Evolutionary conservation across 2,888 invertebrate genomes (phyloP).

Genomic region (Tubiluchus corallicola): DNA sequence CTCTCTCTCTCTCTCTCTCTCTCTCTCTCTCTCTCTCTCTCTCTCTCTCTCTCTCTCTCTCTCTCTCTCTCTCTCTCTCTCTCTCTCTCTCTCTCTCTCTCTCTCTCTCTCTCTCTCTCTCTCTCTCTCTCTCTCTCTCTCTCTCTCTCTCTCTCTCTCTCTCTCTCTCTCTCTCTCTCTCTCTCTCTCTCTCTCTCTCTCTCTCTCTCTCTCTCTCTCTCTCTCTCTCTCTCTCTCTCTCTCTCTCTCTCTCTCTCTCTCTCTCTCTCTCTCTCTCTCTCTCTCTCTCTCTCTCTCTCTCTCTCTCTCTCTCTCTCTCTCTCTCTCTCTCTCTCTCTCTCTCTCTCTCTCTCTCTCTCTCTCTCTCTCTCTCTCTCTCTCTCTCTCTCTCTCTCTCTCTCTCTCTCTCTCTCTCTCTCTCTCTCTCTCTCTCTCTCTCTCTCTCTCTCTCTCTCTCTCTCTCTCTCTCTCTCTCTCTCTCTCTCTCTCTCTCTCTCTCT

Average conservation of each 20-base stretch:
- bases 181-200: constrained; percentile 1
- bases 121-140: background rate
- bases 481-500: background rate
- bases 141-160: background rate
- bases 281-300: background rate
- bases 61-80: background rate
- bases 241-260: background rate
- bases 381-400: constrained; percentile 3
- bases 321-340: background rate
- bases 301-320: constrained; percentile 3
- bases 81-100: background rate
- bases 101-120: constrained; percentile 3
- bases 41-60: background rate
- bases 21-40: background rate
- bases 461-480: background rate
- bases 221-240: constrained; percentile 3
- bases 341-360: background rate
- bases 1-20: background rate
- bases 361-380: background rate
- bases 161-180: background rate
- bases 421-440: background rate
- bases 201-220: background rate
- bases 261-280: constrained; percentile 3
- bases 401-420: background rate
- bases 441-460: constrained; percentile 3